These are phyloP conservation scores for Macroglossus sobrinus DNA, from an alignment of 2,113 vertebrate species.

Conservation along the genomic window DNA sequence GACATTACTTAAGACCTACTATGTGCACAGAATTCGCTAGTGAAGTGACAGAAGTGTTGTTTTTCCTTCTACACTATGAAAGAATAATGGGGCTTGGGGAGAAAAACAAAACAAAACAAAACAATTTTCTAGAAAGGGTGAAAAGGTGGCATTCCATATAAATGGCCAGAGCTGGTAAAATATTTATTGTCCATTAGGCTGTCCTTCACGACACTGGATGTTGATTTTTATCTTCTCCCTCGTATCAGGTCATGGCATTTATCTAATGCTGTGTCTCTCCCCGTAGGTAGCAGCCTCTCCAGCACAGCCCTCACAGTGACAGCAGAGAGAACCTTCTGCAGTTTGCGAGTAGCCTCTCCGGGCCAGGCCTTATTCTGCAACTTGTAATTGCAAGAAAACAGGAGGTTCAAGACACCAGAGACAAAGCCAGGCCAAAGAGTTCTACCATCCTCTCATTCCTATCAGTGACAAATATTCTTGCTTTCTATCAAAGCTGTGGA, in stretches of 20 bases:
- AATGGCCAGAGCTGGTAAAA: constrained; percentile 35
- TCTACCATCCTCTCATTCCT: not conserved
- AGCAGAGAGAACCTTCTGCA: not conserved
- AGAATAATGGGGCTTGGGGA: not conserved
- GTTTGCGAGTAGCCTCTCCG: not conserved
- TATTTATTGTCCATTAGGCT: constrained; percentile 59
- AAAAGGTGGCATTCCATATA: constrained; percentile 37
- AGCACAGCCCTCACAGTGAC: not conserved
- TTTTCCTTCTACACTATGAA: not conserved
- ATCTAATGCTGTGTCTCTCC: not conserved
- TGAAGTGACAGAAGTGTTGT: not conserved
- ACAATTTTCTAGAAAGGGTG: constrained; percentile 48
- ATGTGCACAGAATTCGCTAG: not conserved
- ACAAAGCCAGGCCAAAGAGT: not conserved
- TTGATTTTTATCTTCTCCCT: not conserved
- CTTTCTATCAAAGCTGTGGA: not conserved
- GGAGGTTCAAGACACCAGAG: not conserved
- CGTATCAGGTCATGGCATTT: not conserved
- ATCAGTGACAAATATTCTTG: not conserved
- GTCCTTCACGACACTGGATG: constrained; percentile 25
- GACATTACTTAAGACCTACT: not conserved
- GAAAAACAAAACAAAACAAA: not conserved
- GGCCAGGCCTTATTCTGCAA: not conserved
- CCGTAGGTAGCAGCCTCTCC: not conserved
- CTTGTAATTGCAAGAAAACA: not conserved